Percentiles rank a stretch among this genome's conserved stretches.
phyloP scores from a whole-genome alignment of 2,797 vertebrate species.

The Babyrousa celebensis region DNA sequence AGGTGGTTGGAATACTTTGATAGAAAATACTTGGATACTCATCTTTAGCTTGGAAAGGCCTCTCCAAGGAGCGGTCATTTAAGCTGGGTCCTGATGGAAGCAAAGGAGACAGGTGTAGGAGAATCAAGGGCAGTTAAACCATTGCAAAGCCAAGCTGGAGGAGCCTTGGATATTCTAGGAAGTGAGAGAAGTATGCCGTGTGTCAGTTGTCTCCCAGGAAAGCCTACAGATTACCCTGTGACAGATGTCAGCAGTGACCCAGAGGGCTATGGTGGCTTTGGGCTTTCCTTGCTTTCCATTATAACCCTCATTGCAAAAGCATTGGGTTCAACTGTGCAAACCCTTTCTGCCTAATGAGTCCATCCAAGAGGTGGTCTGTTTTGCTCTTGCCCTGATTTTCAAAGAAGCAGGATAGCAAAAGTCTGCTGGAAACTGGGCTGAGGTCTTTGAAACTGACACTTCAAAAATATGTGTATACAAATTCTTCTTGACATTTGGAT shows the following conservation, averaged over 20 bases:
- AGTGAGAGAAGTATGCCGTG: not conserved
- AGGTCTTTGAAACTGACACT: conserved; percentile 32
- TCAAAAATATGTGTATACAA: conserved; percentile 49
- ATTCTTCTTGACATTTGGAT: conserved; percentile 65
- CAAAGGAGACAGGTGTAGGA: not conserved
- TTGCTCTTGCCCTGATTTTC: not conserved
- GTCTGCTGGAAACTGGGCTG: not conserved
- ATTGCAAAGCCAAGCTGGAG: not conserved
- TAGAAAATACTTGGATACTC: not conserved
- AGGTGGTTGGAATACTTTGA: not conserved
- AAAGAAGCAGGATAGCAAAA: conserved; percentile 4
- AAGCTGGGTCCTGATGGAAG: not conserved
- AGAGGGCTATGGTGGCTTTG: not conserved
- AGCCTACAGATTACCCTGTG: not conserved
- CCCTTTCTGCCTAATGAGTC: not conserved
- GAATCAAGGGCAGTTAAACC: not conserved
- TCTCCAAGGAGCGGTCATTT: not conserved
- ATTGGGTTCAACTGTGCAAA: not conserved
- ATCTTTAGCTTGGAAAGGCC: not conserved
- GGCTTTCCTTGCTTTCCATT: not conserved
- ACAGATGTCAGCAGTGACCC: not conserved
- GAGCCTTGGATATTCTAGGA: not conserved
- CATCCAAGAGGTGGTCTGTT: not conserved
- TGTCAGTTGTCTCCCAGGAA: not conserved
- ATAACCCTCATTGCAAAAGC: not conserved